Base-by-base conservation (phyloP, 2,888 invertebrate genomes). In the Hesperia comma region DNA sequence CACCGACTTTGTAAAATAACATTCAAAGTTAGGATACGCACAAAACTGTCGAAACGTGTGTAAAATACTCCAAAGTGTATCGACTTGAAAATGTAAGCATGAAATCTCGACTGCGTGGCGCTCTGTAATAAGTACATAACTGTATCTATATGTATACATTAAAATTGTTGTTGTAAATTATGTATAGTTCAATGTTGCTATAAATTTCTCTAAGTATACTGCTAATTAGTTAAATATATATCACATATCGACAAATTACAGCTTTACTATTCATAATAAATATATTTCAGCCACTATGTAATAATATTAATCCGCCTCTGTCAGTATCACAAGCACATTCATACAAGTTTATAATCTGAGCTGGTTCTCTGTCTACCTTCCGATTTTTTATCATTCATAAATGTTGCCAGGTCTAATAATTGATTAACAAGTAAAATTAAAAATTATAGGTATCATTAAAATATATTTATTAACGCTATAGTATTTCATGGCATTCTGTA, bases 121-220 rank as follows among this genome's bases (percentile, higher is more conserved):
- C 64, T 58, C 14, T 58, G 58, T 64, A 58, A 69, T 53, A 70
- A 71, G 75, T 78, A 76, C 78, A 76, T 76, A 79, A 75, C 73
- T 78, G 73, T 77, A 74, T 79, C 74, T 78, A 75, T 74, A 76
- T 75, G 57, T 67, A 69, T 72, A 70, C 73, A 67, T 71, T 72
- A 61, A 75, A 75, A 74, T 72, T 54, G 53, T 72, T 73, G 71
- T 78, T 88, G 86, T 87, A 87, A 74, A 86, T 83, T 87, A 71
- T 88, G 83, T 86, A 86, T 84, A 87, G 81, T 79, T 78, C 75
- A 71, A 76, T 79, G 69, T 79, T 75, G 72, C 69, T 72, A 71
- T 72, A 70, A 66, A 64, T 58, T 43, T 64, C 41, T 41, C 60
- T 55, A 60, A 54, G 64, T 63, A 62, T 58, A 61, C 61, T 26